Conservation (phyloP, 2,113 vertebrate species). For the Bos javanicus region DNA sequence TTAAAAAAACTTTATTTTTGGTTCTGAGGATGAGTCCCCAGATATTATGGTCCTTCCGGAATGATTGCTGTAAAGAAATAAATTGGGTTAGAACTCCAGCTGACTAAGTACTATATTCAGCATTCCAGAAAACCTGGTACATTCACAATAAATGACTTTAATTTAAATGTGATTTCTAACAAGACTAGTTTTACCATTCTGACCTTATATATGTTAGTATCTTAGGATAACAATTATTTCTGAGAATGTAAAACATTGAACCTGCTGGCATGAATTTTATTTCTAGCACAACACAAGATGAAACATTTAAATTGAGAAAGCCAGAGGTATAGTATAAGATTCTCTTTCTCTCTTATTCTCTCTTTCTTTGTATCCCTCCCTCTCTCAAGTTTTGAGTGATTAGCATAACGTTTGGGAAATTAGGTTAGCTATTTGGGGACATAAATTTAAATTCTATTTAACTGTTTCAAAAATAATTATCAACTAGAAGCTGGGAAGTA, state of each 20-base stretch:
- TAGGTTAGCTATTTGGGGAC: background rate
- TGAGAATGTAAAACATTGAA: conserved; percentile 32
- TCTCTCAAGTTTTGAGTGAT: background rate
- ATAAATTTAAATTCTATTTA: background rate
- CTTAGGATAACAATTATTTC: conserved; percentile 43
- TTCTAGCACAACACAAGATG: background rate
- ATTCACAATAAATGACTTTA: conserved; percentile 64
- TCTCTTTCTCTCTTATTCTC: background rate
- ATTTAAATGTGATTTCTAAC: conserved; percentile 59
- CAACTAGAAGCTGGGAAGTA: background rate
- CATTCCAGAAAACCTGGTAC: background rate
- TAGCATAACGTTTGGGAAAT: background rate
- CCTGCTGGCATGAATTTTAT: background rate
- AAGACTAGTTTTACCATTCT: conserved; percentile 34
- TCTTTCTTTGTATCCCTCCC: background rate
- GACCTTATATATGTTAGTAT: background rate
- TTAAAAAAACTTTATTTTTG: conserved; percentile 44
- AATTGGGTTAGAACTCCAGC: conserved; percentile 47
- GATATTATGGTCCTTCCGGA: conserved; percentile 7
- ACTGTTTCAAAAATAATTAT: background rate
- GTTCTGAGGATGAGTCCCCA: conserved; percentile 17
- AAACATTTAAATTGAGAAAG: background rate
- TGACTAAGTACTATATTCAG: conserved; percentile 44
- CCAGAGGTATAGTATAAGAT: background rate
- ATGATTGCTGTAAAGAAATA: conserved; percentile 44